Evolutionary conservation across 2,113 vertebrate genomes (phyloP), one percentile per base, ranked within the genome.

Genomic region (Dolichotis patagonum): DNA sequence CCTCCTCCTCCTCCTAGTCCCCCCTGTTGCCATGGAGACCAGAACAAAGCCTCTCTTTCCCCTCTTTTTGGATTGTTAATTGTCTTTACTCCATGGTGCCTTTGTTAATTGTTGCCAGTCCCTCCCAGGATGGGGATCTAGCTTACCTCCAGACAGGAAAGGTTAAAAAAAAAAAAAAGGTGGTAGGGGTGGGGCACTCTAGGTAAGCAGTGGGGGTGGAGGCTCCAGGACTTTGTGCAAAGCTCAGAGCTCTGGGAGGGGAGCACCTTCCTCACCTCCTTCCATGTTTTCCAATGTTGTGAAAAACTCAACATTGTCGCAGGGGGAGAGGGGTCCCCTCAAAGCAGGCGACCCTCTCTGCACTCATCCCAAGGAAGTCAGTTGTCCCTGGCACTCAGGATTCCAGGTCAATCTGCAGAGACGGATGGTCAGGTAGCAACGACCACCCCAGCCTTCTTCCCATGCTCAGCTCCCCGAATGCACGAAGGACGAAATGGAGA

Each of bases 61-160:
- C 99, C 98, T 98, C 98, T 99, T 99, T 99, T 99, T 98, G 99
- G 99, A 99, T 99, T 99, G 99, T 99, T 99, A 99, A 99, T 99
- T 99, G 99, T 99, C 98, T 98, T 98, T 98, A 98, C 96, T 97
- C 98, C 98, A 98, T 98, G 95, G 99, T 98, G 99, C 99, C 98
- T 99, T 99, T 98, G 99, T 99, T 99, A 99, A 99, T 99, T 99
- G 99, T 99, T 99, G 98, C 98, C 98, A 96, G 98, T 98, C 99
- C 99, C 98, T 97, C 97, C 95, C 97, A 96, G 96, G 88, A 97
- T 96, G 90, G 92, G 96, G 96, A 97, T 90, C 97, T 95, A 96
- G 96, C 96, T 95, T 93, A 97, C 92, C 96, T 90, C 92, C 49
- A 97, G 94, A 92, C 96, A 92, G 94, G 97, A 96, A 97, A 85